phyloP scores from a whole-genome alignment of 2,797 vertebrate species.

The Enteromius treurensis region DNA sequence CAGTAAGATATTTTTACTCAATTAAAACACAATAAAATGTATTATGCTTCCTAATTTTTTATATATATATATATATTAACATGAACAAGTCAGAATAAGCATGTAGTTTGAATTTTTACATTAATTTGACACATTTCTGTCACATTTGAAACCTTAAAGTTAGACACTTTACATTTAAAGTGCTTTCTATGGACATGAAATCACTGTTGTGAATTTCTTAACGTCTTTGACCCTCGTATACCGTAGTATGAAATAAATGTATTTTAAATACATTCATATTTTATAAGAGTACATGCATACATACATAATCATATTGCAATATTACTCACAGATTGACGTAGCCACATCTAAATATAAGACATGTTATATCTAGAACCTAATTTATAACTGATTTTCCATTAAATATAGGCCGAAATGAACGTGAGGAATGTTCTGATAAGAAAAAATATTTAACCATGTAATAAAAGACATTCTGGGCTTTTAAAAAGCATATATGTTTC shows the following conservation, averaged over 20 bases:
- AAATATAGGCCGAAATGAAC: background rate
- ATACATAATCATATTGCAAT: background rate
- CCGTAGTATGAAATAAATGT: background rate
- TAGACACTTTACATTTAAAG: too few species aligned
- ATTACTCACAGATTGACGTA: background rate
- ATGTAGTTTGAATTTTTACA: too few species aligned
- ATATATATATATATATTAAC: too few species aligned
- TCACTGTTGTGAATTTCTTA: too few species aligned
- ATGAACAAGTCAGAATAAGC: too few species aligned
- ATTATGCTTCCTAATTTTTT: too few species aligned
- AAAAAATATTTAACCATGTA: background rate
- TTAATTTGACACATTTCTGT: too few species aligned
- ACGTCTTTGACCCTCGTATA: too few species aligned
- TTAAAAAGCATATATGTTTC: constrained; percentile 13
- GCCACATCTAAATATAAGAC: background rate
- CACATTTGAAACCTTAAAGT: too few species aligned
- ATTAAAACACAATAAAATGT: too few species aligned
- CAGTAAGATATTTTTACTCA: too few species aligned
- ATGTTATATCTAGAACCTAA: background rate
- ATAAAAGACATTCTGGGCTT: background rate
- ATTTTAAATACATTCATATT: background rate
- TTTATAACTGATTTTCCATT: background rate
- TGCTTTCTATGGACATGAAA: too few species aligned
- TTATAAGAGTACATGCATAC: background rate
- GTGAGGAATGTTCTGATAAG: constrained; percentile 11